phyloP scores from a whole-genome alignment of 2,113 vertebrate species.

The Piprites chloris region DNA sequence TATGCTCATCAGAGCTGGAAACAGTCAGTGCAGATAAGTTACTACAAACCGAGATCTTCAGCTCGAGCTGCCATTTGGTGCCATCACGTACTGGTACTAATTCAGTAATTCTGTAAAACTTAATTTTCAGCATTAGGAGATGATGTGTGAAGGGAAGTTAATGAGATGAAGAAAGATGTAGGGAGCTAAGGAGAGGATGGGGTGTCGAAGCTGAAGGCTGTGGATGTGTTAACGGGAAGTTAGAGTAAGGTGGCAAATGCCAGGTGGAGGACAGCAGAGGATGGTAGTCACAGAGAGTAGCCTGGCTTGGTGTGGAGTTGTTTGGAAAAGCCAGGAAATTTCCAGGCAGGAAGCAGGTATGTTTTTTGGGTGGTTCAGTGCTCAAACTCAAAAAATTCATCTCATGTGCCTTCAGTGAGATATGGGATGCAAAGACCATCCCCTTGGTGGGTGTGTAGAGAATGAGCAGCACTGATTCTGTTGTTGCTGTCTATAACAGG shows the following conservation, averaged over 20 bases:
- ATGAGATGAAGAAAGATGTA: not conserved
- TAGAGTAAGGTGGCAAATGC: not conserved
- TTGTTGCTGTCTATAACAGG: rapidly evolving
- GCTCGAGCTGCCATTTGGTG: not conserved
- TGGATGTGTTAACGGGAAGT: not conserved
- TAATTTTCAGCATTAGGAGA: not conserved
- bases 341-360: not conserved
- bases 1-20: not conserved
- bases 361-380: not conserved
- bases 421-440: not conserved
- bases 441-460: not conserved
- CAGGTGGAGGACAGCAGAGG: not conserved
- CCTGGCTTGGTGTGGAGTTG: not conserved
- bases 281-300: not conserved
- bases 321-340: not conserved
- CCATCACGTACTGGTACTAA: not conserved
- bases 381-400: not conserved
- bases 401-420: not conserved
- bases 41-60: not conserved
- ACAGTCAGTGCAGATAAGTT: not conserved
- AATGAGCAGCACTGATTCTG: not conserved
- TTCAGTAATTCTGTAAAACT: not conserved
- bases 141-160: not conserved
- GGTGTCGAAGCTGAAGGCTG: rapidly evolving
- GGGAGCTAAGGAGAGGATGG: not conserved